phyloP scores from a whole-genome alignment of 2,113 vertebrate genomes.

The Mellivora capensis region DNA sequence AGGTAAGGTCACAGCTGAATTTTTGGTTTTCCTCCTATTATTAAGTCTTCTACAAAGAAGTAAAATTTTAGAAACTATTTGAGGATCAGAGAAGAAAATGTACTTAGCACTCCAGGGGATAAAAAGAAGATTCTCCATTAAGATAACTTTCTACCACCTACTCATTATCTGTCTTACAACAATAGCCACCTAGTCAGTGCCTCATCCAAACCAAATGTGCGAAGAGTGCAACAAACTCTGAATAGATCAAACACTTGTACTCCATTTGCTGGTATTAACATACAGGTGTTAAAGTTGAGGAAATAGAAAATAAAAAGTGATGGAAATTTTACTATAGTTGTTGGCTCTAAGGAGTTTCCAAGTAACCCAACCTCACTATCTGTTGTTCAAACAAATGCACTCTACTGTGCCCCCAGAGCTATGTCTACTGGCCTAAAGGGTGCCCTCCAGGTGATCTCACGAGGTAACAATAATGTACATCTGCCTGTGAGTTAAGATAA shows the following conservation, averaged over 20 bases:
- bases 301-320: not conserved
- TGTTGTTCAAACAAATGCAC: not conserved
- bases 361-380: not conserved
- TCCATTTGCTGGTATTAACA: not conserved
- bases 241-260: not conserved
- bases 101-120: not conserved
- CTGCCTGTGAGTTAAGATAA: not conserved
- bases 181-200: not conserved
- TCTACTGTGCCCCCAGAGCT: not conserved
- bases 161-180: not conserved
- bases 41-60: not conserved
- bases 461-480: not conserved
- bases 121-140: not conserved
- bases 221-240: not conserved
- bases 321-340: not conserved
- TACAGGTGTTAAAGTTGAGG: not conserved
- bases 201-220: not conserved
- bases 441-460: not conserved
- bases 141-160: not conserved
- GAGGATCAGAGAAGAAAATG: not conserved
- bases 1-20: not conserved
- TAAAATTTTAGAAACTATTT: not conserved
- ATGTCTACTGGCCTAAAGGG: not conserved
- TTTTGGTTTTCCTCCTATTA: not conserved
- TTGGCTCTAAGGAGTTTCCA: not conserved